phyloP scores from a whole-genome alignment of 2,888 invertebrate species.

The Ophion ellenae region DNA sequence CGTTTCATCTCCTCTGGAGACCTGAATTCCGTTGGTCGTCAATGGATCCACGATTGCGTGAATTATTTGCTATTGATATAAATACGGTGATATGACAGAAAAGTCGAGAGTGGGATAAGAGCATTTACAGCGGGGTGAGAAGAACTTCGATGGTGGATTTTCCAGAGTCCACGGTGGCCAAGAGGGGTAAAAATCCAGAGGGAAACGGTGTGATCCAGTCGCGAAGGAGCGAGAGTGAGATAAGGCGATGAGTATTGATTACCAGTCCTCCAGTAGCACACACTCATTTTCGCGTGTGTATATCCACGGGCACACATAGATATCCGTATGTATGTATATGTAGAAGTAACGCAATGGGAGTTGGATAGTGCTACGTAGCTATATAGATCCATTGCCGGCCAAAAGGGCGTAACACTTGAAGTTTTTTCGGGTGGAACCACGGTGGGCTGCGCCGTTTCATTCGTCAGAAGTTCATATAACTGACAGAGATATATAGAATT shows the following conservation, averaged over 20 bases:
- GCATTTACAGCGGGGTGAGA: background rate
- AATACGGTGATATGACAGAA: constrained; percentile 9
- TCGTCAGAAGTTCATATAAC: background rate
- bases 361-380: constrained; percentile 20
- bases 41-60: background rate
- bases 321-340: background rate
- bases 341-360: constrained; percentile 28
- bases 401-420: background rate
- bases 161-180: constrained; percentile 11
- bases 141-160: constrained; percentile 16
- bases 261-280: constrained; percentile 66
- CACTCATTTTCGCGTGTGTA: constrained; percentile 2
- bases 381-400: background rate
- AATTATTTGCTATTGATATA: constrained; percentile 29
- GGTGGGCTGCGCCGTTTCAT: background rate
- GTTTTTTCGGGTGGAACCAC: background rate
- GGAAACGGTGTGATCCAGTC: constrained; percentile 33
- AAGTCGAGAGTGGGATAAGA: background rate
- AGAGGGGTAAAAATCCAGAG: constrained; percentile 27
- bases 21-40: background rate
- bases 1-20: constrained; percentile 16
- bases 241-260: constrained; percentile 77
- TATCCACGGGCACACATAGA: background rate
- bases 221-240: constrained; percentile 68
- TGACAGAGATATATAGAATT: constrained; percentile 22